Evolutionary conservation across 2,888 invertebrate genomes (phyloP).

Genomic region (Cheilosia impressa): DNA sequence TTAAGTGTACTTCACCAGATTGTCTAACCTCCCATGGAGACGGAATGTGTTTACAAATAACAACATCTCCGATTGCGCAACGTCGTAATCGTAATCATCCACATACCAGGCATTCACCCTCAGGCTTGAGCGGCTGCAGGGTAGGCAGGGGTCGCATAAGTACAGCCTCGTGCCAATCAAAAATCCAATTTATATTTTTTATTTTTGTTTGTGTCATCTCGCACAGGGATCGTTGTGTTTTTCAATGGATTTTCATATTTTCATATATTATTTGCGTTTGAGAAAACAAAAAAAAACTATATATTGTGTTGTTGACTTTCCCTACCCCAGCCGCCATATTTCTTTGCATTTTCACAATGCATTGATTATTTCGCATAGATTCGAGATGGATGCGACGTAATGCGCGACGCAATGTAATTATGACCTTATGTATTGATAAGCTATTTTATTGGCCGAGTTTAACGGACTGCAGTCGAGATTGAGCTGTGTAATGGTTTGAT

Average conservation of each 20-base stretch:
- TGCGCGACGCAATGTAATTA: no score
- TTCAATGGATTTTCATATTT: not conserved
- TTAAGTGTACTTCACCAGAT: not conserved
- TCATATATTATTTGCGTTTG: slow-evolving; percentile 27
- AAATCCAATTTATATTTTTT: slow-evolving; percentile 54
- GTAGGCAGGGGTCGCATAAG: not conserved
- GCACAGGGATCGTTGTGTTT: slow-evolving; percentile 18
- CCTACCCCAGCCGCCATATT: not conserved
- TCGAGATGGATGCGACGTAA: not conserved
- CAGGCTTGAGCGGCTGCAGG: not conserved
- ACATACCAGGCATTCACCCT: slow-evolving; percentile 8
- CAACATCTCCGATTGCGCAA: not conserved
- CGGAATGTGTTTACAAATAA: not conserved
- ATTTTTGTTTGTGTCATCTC: not conserved
- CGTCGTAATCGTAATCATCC: slow-evolving; percentile 4
- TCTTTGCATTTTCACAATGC: slow-evolving; percentile 3
- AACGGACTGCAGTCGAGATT: no score
- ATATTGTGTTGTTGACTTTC: slow-evolving; percentile 25
- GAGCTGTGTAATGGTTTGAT: no score
- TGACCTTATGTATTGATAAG: no score
- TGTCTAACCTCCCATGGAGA: slow-evolving; percentile 2
- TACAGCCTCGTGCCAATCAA: slow-evolving; percentile 59
- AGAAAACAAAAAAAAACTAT: not conserved
- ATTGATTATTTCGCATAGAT: slow-evolving; percentile 2
- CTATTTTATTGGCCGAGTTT: no score